Evolutionary conservation across 2,888 invertebrate genomes (phyloP).

Genomic region (Timema podura): DNA sequence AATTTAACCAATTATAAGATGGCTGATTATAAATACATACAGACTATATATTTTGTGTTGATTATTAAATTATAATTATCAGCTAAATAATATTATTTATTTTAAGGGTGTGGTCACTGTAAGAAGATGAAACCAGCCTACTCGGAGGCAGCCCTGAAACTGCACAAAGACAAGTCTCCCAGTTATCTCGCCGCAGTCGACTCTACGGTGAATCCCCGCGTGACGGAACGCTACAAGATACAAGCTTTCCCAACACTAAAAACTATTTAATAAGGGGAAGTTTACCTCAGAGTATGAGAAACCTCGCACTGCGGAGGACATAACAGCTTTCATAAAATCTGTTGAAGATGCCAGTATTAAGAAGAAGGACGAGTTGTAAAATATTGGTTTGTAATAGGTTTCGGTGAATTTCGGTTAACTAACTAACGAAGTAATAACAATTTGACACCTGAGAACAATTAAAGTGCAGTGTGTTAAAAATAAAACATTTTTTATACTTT

Average conservation of each 20-base stretch:
- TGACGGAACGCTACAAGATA: conserved; percentile 57
- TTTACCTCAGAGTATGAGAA: conserved; percentile 55
- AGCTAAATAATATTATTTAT: neutral
- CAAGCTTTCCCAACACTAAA: conserved; percentile 65
- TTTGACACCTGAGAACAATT: too few species aligned
- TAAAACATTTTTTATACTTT: too few species aligned
- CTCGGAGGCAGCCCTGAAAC: conserved; percentile 52
- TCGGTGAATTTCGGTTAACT: too few species aligned
- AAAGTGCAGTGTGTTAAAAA: too few species aligned
- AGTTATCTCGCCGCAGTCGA: conserved; percentile 59
- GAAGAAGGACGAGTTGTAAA: conserved; percentile 29
- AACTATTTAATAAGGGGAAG: conserved; percentile 55
- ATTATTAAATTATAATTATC: too few species aligned
- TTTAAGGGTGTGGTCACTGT: conserved; percentile 70
- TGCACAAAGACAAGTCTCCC: conserved; percentile 45
- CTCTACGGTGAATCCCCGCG: conserved; percentile 57
- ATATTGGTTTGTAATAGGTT: too few species aligned
- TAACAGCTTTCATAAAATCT: conserved; percentile 51
- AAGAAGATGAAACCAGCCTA: conserved; percentile 64
- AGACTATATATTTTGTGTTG: too few species aligned
- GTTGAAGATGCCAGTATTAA: conserved; percentile 18
- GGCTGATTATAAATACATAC: too few species aligned
- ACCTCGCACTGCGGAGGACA: conserved; percentile 52
- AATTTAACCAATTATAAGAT: too few species aligned
- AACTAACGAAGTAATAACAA: too few species aligned